These are phyloP conservation scores for Eidolon dupreanum DNA, from an alignment of 2,797 vertebrate genomes.

Conservation along the genomic window DNA sequence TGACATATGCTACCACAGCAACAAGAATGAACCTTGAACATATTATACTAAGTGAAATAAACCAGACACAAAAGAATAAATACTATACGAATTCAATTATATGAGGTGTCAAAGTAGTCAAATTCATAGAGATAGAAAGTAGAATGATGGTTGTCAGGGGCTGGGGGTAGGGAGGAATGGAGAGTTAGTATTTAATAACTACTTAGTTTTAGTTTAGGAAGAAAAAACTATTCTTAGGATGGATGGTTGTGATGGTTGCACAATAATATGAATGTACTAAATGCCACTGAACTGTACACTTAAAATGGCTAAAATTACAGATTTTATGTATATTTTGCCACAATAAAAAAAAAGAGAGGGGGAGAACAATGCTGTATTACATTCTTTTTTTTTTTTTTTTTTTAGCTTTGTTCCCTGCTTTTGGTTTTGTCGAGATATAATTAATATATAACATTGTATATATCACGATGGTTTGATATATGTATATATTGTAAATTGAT, in stretches of 20 bases:
- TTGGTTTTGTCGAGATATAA: no score
- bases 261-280: not conserved
- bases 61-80: not conserved
- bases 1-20: not conserved
- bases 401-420: not conserved
- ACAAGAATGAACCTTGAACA: not conserved
- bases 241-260: no score
- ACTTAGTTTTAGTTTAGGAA: no score
- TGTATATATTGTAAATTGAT: not conserved
- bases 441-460: no score
- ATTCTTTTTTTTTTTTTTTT: not conserved
- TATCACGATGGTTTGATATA: not conserved
- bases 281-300: not conserved
- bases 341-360: not conserved
- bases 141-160: no score
- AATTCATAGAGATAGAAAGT: not conserved
- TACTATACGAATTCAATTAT: not conserved
- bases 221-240: no score
- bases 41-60: not conserved
- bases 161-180: no score
- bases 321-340: not conserved
- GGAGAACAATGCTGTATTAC: not conserved
- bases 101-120: not conserved
- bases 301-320: not conserved
- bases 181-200: no score